Conservation (phyloP, 2,797 vertebrate species). For the Cossypha heuglini region DNA sequence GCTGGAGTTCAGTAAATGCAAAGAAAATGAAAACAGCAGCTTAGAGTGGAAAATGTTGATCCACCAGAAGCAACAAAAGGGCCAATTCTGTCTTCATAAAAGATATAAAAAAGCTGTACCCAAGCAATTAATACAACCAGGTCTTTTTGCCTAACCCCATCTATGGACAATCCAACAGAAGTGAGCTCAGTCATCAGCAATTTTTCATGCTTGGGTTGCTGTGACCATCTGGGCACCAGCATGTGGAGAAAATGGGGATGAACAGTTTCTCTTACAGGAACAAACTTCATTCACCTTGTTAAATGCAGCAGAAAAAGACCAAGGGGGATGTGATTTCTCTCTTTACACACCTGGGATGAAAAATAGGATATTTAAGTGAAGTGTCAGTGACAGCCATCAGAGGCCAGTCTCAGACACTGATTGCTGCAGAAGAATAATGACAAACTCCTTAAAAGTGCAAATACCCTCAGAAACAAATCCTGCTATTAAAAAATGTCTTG, state of each 20-base stretch:
- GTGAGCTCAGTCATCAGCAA: background rate
- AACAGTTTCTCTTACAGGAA: background rate
- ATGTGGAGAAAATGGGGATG: background rate
- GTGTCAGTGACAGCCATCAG: background rate
- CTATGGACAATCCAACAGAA: background rate
- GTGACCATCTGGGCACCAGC: fast-evolving
- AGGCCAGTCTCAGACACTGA: background rate
- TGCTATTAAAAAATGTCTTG: background rate
- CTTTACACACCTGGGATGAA: background rate
- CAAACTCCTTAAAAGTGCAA: background rate
- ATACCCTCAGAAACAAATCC: background rate
- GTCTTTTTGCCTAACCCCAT: background rate
- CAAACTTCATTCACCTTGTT: background rate
- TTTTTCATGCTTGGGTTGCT: background rate
- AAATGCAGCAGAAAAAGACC: background rate
- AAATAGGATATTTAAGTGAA: background rate
- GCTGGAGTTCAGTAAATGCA: background rate
- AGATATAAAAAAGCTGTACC: background rate
- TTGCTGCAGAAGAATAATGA: background rate
- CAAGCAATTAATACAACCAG: background rate
- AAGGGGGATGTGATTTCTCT: background rate
- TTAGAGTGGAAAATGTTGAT: background rate
- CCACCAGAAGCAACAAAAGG: background rate
- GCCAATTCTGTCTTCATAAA: background rate
- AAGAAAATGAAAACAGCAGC: constrained; percentile 10